A percentile compares a stretch with the other conserved stretches of the same genome.
Conservation (phyloP, 2,797 vertebrate genomes). For the Spinus olivaceus region DNA sequence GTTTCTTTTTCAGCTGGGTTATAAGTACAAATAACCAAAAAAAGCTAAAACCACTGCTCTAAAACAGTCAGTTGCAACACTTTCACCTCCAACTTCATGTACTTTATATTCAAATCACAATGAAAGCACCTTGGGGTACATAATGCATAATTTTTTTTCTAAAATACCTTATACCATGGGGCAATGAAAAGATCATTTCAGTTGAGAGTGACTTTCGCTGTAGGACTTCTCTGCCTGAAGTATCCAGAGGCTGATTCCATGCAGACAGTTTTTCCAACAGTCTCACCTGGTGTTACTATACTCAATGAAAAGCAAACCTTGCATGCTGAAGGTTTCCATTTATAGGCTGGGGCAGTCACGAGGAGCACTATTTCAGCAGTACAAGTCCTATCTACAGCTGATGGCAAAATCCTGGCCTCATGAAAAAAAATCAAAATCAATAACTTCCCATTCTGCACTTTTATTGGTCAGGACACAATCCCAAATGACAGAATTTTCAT, state of each 20-base stretch:
- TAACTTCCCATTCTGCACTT: neutral
- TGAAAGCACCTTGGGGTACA: neutral
- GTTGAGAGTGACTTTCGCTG: neutral
- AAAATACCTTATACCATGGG: constrained; percentile 10
- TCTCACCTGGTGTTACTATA: neutral
- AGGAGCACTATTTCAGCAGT: neutral
- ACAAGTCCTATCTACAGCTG: neutral
- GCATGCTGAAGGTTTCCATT: neutral
- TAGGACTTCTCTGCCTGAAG: neutral
- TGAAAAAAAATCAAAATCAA: neutral
- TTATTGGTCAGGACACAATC: neutral
- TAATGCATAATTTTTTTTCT: neutral
- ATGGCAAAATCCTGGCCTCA: neutral
- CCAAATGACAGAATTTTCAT: neutral
- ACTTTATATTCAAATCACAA: neutral
- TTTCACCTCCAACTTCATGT: neutral
- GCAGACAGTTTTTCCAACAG: neutral
- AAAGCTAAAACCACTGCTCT: neutral
- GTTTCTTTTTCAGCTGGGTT: neutral
- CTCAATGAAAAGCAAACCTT: neutral
- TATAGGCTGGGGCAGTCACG: neutral
- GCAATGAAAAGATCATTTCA: neutral
- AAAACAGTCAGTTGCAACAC: neutral
- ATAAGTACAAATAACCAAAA: neutral
- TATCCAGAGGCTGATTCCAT: constrained; percentile 15